Evolutionary conservation across 2,888 invertebrate genomes (phyloP).

Genomic region (Rotaria socialis): DNA sequence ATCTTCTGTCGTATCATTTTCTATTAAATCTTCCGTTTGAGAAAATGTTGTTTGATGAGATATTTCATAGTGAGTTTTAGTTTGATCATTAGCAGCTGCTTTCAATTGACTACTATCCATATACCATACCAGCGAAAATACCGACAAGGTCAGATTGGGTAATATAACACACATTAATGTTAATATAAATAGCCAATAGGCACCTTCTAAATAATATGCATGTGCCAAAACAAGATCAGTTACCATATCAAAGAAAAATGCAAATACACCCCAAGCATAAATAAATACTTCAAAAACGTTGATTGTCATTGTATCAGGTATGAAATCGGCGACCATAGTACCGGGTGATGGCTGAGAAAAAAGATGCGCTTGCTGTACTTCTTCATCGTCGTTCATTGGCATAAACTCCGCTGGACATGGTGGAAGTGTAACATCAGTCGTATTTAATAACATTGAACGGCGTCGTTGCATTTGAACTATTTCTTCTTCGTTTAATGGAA

Average conservation of each 20-base stretch:
- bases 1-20: neutral
- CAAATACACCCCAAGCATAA: slow-evolving; percentile 45
- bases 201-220: slow-evolving; percentile 41
- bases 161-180: slow-evolving; percentile 44
- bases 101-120: slow-evolving; percentile 37
- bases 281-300: slow-evolving; percentile 46
- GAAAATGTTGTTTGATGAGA: neutral
- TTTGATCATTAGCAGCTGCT: neutral
- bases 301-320: slow-evolving; percentile 44
- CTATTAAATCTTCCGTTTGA: slow-evolving; percentile 15
- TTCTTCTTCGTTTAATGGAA: slow-evolving; percentile 25
- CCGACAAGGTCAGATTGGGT: slow-evolving; percentile 43
- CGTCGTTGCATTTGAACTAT: neutral
- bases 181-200: slow-evolving; percentile 41
- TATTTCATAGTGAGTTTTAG: neutral
- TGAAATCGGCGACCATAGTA: neutral
- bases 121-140: slow-evolving; percentile 45
- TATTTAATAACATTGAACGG: neutral
- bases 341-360: neutral
- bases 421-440: neutral
- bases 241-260: slow-evolving; percentile 45
- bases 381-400: neutral
- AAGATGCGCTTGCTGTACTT: neutral
- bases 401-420: slow-evolving; percentile 1
- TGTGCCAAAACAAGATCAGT: slow-evolving; percentile 42